Percentiles rank a stretch among this genome's conserved stretches.
These are phyloP conservation scores for Henicopernis longicauda DNA, from an alignment of 2,113 vertebrate genomes.

Conservation along the genomic window DNA sequence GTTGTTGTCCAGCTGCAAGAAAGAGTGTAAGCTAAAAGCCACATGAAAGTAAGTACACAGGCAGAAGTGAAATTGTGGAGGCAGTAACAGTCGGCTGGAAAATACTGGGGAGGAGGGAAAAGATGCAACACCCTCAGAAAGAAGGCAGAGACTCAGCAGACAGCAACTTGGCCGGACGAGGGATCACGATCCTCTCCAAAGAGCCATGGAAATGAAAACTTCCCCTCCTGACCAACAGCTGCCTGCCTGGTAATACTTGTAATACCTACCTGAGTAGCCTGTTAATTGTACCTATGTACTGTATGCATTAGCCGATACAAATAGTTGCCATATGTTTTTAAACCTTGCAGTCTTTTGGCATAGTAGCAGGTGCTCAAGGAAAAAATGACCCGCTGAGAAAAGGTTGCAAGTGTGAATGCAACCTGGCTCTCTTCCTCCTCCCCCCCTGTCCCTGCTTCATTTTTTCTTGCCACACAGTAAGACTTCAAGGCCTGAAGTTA, in stretches of 20 bases:
- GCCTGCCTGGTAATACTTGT: neutral
- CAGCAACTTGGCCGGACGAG: fast-evolving
- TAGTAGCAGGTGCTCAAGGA: neutral
- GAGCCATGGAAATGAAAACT: neutral
- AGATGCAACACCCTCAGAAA: neutral
- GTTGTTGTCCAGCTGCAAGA: neutral
- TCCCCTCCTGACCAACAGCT: neutral
- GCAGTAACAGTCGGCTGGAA: neutral
- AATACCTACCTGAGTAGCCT: neutral
- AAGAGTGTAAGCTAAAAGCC: neutral
- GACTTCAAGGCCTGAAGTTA: neutral
- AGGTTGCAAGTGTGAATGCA: neutral
- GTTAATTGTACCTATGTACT: neutral
- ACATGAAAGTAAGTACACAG: fast-evolving
- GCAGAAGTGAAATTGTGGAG: neutral
- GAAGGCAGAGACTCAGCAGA: neutral
- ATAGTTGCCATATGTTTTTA: neutral
- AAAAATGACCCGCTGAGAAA: neutral
- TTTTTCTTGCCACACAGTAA: neutral
- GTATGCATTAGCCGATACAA: neutral
- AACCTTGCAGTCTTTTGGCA: neutral
- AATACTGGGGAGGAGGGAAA: neutral
- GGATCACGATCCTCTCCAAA: neutral
- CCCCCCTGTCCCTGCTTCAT: neutral
- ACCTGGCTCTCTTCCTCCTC: neutral